These are phyloP conservation scores for Geotrypetes seraphini DNA, from an alignment of 2,797 vertebrate genomes.

Conservation along the genomic window DNA sequence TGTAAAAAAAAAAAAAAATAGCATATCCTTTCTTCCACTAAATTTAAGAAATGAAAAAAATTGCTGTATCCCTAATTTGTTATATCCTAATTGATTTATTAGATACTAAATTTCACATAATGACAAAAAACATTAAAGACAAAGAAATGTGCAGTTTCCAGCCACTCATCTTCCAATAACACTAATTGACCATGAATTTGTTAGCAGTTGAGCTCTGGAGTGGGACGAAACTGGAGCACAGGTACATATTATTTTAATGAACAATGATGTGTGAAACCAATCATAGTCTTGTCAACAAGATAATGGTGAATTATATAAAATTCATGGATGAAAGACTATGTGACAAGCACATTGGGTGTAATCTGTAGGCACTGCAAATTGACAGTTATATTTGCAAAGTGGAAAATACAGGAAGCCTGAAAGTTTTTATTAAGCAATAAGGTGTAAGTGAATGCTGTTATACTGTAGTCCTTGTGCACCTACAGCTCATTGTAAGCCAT, in stretches of 20 bases:
- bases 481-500: background rate
- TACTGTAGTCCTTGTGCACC: background rate
- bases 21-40: background rate
- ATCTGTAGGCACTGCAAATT: conserved; percentile 20
- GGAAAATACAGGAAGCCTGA: background rate
- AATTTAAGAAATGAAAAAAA: background rate
- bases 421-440: conserved; percentile 7
- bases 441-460: background rate
- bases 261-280: conserved; percentile 42
- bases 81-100: conserved; percentile 7
- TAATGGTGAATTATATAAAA: conserved; percentile 37
- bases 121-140: conserved; percentile 8
- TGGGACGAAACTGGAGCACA: conserved; percentile 19
- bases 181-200: conserved; percentile 36
- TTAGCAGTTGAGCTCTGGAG: conserved; percentile 34
- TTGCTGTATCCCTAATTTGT: background rate
- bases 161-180: conserved; percentile 18
- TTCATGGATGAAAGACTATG: conserved; percentile 16
- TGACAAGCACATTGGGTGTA: conserved; percentile 4
- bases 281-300: conserved; percentile 43
- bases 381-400: conserved; percentile 16
- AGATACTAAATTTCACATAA: conserved; percentile 18
- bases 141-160: conserved; percentile 21
- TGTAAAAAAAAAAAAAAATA: background rate
- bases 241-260: conserved; percentile 45